Percentiles rank a stretch among this genome's conserved stretches.
These are phyloP conservation scores for Nesospiza acunhae DNA, from an alignment of 2,113 vertebrate genomes.

Conservation along the genomic window DNA sequence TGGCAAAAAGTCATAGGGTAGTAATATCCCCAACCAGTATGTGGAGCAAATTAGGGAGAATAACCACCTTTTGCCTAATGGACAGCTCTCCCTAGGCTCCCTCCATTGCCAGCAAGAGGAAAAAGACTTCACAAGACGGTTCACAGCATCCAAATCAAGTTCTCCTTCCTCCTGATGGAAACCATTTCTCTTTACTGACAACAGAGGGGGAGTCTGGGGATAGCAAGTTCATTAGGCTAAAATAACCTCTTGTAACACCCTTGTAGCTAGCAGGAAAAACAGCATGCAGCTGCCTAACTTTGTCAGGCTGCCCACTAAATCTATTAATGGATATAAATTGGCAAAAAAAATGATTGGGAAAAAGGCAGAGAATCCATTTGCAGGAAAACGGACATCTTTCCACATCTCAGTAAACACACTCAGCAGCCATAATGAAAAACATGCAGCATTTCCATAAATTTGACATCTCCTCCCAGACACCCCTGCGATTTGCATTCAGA, in stretches of 20 bases:
- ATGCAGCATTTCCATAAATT: not conserved
- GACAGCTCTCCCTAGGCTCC: not conserved
- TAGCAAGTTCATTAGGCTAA: constrained; percentile 43
- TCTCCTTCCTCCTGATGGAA: not conserved
- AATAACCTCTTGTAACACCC: not conserved
- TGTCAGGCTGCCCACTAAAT: constrained; percentile 16
- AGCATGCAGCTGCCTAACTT: not conserved
- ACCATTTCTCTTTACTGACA: constrained; percentile 16
- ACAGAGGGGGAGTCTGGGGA: not conserved
- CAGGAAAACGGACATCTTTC: not conserved
- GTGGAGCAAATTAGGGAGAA: not conserved
- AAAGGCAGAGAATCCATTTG: not conserved
- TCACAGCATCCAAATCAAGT: not conserved
- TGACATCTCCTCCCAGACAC: not conserved
- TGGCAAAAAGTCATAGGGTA: not conserved
- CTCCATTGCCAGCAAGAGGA: not conserved
- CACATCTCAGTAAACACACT: not conserved
- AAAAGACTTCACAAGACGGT: not conserved
- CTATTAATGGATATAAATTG: constrained; percentile 12
- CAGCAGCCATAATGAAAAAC: not conserved
- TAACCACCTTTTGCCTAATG: not conserved
- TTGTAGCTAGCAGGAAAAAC: constrained; percentile 5
- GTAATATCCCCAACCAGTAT: not conserved
- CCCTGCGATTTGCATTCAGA: not conserved
- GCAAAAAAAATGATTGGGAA: not conserved